phyloP scores from a whole-genome alignment of 2,797 vertebrate genomes.

The Lacerta agilis region DNA sequence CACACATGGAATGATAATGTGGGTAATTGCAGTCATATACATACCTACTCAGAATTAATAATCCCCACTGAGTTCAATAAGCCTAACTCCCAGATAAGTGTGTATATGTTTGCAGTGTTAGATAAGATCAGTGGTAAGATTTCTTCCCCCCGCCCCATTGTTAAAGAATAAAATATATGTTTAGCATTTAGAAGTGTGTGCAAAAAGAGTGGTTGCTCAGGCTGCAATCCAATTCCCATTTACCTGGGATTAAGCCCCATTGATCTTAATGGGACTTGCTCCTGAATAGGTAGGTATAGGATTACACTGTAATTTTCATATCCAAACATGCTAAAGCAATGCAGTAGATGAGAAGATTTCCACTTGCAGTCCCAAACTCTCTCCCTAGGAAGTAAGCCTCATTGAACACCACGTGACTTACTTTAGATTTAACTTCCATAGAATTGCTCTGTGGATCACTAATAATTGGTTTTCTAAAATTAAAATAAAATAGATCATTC shows the following conservation, averaged over 20 bases:
- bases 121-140: background rate
- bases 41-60: background rate
- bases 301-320: background rate
- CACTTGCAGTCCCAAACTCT: background rate
- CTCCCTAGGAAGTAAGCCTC: background rate
- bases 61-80: background rate
- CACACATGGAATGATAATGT: background rate
- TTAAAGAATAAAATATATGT: background rate
- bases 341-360: background rate
- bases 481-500: background rate
- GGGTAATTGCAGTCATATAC: background rate
- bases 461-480: background rate
- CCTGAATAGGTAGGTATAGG: background rate
- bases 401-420: background rate
- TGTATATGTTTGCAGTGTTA: background rate
- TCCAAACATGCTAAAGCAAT: background rate
- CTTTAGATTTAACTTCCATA: background rate
- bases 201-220: background rate
- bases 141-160: no score
- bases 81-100: background rate
- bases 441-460: background rate
- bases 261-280: background rate
- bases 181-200: background rate
- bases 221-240: background rate
- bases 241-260: background rate